A percentile compares a stretch with the other conserved stretches of the same genome.
Evolutionary conservation across 2,113 vertebrate species (phyloP).

Genomic region (Sylvilagus bachmani): DNA sequence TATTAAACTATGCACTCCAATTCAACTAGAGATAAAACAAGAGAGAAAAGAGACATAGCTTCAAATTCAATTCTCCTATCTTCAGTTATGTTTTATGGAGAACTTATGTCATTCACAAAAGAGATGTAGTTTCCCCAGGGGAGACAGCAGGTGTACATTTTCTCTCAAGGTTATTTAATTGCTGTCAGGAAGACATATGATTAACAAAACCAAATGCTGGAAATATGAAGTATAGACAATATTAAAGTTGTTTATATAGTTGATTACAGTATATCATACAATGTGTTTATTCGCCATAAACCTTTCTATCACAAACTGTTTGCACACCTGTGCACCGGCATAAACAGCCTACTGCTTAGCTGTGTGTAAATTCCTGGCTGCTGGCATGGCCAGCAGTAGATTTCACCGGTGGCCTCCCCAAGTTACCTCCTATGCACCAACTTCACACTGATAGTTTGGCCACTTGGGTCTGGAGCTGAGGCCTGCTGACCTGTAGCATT

Average conservation of each 20-base stretch:
- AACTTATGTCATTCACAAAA: conserved; percentile 84
- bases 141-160: conserved; percentile 73
- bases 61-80: conserved; percentile 73
- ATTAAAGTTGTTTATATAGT: conserved; percentile 85
- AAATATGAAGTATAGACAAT: conserved; percentile 84
- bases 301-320: conserved; percentile 81
- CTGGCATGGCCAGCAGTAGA: background rate
- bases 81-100: conserved; percentile 80
- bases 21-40: conserved; percentile 69
- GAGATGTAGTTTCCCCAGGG: conserved; percentile 73
- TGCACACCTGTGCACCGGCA: conserved; percentile 76
- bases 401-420: background rate
- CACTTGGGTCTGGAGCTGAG: background rate
- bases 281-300: conserved; percentile 81
- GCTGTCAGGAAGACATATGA: conserved; percentile 78
- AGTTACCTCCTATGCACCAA: background rate
- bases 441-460: background rate
- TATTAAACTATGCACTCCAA: conserved; percentile 50
- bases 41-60: conserved; percentile 66
- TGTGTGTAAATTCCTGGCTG: background rate
- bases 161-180: conserved; percentile 80
- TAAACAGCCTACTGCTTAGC: background rate
- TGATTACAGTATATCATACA: conserved; percentile 83
- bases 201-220: conserved; percentile 81
- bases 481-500: fast-evolving